Evolutionary conservation across 2,797 vertebrate species (phyloP).

Genomic region (Hyperoplus immaculatus): DNA sequence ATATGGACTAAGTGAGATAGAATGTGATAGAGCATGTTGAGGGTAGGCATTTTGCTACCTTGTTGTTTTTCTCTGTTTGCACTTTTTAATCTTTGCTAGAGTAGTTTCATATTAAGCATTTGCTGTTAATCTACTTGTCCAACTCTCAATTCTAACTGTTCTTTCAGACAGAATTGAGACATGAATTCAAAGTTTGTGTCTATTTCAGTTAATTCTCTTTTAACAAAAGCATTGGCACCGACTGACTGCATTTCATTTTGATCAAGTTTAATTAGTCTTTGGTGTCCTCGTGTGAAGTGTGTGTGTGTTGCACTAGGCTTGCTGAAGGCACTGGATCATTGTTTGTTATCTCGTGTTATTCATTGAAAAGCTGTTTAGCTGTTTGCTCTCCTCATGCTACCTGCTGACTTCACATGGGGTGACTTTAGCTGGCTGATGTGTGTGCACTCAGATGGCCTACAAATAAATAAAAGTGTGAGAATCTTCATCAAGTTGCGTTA

Average conservation of each 20-base stretch:
- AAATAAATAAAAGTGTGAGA: slow-evolving; percentile 71
- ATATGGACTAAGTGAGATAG: neutral
- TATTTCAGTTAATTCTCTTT: slow-evolving; percentile 52
- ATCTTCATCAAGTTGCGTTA: slow-evolving; percentile 60
- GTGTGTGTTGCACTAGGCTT: slow-evolving; percentile 42
- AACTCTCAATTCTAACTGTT: neutral
- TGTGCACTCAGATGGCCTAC: slow-evolving; percentile 53
- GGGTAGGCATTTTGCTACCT: neutral
- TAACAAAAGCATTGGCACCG: slow-evolving; percentile 4
- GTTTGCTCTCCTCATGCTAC: slow-evolving; percentile 78
- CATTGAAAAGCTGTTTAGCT: slow-evolving; percentile 74
- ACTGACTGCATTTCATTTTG: slow-evolving; percentile 49
- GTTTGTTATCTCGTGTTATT: slow-evolving; percentile 83
- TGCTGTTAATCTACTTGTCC: neutral
- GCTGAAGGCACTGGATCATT: slow-evolving; percentile 60
- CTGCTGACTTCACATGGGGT: slow-evolving; percentile 79
- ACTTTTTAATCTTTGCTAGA: neutral
- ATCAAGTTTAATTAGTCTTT: slow-evolving; percentile 47
- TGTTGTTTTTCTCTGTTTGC: neutral
- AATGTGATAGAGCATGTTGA: neutral
- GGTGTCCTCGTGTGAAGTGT: slow-evolving; percentile 13
- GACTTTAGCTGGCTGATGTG: slow-evolving; percentile 61
- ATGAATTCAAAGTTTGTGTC: neutral
- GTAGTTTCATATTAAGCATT: neutral
- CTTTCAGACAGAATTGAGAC: neutral